phyloP scores from a whole-genome alignment of 2,888 invertebrate genomes.

The Mythimna albipuncta region DNA sequence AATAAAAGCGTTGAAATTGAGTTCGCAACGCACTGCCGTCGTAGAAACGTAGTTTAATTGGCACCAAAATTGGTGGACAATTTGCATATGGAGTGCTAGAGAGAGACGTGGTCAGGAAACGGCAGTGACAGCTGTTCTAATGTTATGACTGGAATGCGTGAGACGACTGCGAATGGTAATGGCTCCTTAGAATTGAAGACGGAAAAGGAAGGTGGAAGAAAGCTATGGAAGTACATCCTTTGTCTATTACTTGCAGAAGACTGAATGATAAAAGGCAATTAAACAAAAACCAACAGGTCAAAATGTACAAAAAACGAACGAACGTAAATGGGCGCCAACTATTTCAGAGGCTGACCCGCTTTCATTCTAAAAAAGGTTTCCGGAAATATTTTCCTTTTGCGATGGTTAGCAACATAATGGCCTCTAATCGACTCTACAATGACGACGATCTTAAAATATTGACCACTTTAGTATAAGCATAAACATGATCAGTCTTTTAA shows the following conservation, averaged over 20 bases:
- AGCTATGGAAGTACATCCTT: constrained; percentile 39
- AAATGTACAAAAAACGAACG: background rate
- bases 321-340: background rate
- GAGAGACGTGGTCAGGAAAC: constrained; percentile 62
- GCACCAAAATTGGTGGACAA: constrained; percentile 60
- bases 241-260: background rate
- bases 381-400: background rate
- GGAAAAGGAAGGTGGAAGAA: constrained; percentile 41
- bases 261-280: background rate
- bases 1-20: constrained; percentile 68
- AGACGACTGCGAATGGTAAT: constrained; percentile 37
- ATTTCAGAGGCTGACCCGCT: background rate
- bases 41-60: constrained; percentile 69
- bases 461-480: too few species aligned
- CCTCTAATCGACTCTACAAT: background rate
- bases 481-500: too few species aligned
- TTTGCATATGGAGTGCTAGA: constrained; percentile 64
- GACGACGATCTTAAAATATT: too few species aligned
- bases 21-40: constrained; percentile 65
- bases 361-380: background rate
- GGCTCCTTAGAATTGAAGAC: constrained; percentile 17
- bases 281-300: background rate
- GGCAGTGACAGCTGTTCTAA: constrained; percentile 63
- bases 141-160: constrained; percentile 65
- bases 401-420: background rate